Percentiles rank a stretch among this genome's conserved stretches.
Evolutionary conservation across 2,888 invertebrate genomes (phyloP).

Genomic region (Pterostichus niger): DNA sequence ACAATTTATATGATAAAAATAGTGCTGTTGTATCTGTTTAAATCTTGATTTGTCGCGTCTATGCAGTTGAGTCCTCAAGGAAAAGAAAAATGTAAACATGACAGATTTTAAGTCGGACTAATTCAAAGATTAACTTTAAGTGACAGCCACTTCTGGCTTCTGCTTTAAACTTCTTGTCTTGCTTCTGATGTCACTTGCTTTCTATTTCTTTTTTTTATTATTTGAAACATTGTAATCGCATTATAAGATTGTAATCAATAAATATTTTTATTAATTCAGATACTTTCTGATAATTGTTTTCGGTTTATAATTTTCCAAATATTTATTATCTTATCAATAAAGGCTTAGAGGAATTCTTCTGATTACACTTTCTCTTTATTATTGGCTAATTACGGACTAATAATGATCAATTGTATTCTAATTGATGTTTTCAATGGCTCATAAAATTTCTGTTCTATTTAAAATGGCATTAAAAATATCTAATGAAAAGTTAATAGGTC

Average conservation of each 20-base stretch:
- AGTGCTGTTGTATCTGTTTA: background rate
- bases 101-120: conserved; percentile 47
- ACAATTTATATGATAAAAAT: no score
- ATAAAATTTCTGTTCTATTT: background rate
- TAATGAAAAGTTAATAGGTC: background rate
- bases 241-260: background rate
- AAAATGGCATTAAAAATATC: background rate
- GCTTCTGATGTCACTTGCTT: background rate
- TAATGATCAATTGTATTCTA: conserved; percentile 23
- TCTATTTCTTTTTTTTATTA: conserved; percentile 14
- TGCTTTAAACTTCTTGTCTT: conserved; percentile 28
- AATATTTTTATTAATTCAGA: conserved; percentile 4
- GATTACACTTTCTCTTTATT: conserved; percentile 5
- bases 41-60: conserved; percentile 19
- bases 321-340: conserved; percentile 1
- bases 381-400: background rate
- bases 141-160: conserved; percentile 47
- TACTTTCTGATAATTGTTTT: no score
- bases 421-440: background rate
- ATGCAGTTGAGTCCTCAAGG: conserved; percentile 22
- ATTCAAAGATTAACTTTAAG: conserved; percentile 42
- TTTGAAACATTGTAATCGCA: conserved; percentile 20
- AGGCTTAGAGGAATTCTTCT: background rate
- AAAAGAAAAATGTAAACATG: conserved; percentile 45
- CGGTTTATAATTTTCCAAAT: background rate